A percentile compares a stretch with the other conserved stretches of the same genome.
Evolutionary conservation across 2,113 vertebrate species (phyloP).

Genomic region (Herpetotheres cachinnans): DNA sequence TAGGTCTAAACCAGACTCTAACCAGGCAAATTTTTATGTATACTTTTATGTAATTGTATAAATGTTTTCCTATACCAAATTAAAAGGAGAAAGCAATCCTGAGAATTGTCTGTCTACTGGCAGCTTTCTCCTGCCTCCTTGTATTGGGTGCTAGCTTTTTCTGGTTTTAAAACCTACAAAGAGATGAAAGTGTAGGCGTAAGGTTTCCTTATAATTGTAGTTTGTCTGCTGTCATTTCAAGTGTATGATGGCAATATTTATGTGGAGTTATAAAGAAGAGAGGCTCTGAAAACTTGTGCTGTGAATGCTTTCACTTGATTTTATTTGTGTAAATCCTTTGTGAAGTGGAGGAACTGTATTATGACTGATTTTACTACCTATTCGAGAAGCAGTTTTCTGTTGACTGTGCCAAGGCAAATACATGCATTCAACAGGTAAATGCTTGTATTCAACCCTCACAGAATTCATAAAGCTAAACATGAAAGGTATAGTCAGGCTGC

Average conservation of each 20-base stretch:
- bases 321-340: neutral
- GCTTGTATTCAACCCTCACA: neutral
- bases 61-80: neutral
- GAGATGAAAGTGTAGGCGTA: neutral
- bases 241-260: neutral
- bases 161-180: neutral
- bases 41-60: neutral
- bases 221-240: neutral
- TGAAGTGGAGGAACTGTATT: neutral
- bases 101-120: neutral
- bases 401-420: neutral
- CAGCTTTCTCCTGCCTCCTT: neutral
- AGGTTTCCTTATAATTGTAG: neutral
- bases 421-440: neutral
- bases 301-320: neutral
- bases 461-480: neutral
- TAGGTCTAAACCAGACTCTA: neutral
- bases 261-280: neutral
- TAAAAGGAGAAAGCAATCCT: neutral
- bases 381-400: neutral
- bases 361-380: neutral
- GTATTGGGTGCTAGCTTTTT: neutral
- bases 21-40: neutral
- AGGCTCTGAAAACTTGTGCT: neutral
- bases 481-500: neutral